Evolutionary conservation across 2,888 invertebrate species (phyloP).

Genomic region (Tipula vernalis): DNA sequence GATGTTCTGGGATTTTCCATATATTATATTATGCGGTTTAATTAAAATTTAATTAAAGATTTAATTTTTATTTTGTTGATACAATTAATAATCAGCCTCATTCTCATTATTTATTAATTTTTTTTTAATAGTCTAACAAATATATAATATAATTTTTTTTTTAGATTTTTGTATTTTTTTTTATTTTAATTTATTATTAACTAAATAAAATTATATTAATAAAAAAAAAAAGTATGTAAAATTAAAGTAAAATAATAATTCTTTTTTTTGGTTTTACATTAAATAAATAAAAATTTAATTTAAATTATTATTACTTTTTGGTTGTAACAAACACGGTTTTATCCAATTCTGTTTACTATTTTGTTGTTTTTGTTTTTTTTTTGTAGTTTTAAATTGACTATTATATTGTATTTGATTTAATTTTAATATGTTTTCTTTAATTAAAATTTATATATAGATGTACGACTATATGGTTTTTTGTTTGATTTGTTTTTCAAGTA

Average conservation of each 20-base stretch:
- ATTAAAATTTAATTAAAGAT: background rate
- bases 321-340: background rate
- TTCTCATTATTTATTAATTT: conserved; percentile 11
- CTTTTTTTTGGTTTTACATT: background rate
- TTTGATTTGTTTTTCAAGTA: background rate
- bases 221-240: conserved; percentile 14
- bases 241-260: background rate
- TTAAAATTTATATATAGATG: background rate
- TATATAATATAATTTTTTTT: conserved; percentile 11
- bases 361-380: conserved; percentile 5
- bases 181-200: conserved; percentile 14
- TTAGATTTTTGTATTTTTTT: conserved; percentile 19
- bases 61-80: background rate
- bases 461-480: background rate
- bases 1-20: background rate
- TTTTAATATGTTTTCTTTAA: background rate
- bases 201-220: conserved; percentile 7
- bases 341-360: conserved; percentile 6
- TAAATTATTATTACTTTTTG: conserved; percentile 5
- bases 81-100: conserved; percentile 12
- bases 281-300: background rate
- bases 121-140: conserved; percentile 1
- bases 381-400: background rate
- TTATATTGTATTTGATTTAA: background rate
- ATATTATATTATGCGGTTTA: background rate